Conservation (phyloP, 2,888 invertebrate genomes). For the Ophion ventricosus region DNA sequence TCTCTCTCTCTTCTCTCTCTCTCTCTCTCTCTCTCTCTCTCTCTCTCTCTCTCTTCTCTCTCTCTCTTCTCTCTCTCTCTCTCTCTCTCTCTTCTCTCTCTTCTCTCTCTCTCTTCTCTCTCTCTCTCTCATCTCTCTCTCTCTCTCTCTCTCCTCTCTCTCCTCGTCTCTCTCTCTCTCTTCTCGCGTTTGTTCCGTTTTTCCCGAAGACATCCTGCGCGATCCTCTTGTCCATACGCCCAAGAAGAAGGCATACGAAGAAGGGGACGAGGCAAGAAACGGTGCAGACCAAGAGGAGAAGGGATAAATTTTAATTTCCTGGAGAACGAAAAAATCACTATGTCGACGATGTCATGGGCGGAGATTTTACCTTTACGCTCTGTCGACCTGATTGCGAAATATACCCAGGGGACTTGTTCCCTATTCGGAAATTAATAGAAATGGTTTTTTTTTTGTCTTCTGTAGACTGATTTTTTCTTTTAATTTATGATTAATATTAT, state of each 20-base stretch:
- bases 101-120: no score
- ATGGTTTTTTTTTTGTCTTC: background rate
- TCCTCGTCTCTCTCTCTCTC: no score
- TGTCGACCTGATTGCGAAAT: slow-evolving; percentile 44
- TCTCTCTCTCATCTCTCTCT: no score
- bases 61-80: no score
- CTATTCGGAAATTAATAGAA: slow-evolving; percentile 9
- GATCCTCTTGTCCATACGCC: slow-evolving; percentile 22
- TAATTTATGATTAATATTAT: background rate
- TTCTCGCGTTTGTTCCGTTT: background rate
- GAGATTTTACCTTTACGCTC: slow-evolving; percentile 21
- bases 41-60: no score
- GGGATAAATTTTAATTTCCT: slow-evolving; percentile 58
- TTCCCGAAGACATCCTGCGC: slow-evolving; percentile 14
- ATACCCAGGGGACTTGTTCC: slow-evolving; percentile 39
- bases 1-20: no score
- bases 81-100: no score
- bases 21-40: no score
- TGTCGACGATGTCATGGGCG: background rate
- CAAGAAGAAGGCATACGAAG: background rate
- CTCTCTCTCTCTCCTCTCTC: no score
- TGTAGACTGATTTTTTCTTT: no score
- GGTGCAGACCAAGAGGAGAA: slow-evolving; percentile 5
- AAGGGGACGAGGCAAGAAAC: slow-evolving; percentile 19
- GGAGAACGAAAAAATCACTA: slow-evolving; percentile 39